Base-by-base conservation (phyloP, 35 echinoderm and acorn worm genomes). In the Holothuria glaberrima region DNA sequence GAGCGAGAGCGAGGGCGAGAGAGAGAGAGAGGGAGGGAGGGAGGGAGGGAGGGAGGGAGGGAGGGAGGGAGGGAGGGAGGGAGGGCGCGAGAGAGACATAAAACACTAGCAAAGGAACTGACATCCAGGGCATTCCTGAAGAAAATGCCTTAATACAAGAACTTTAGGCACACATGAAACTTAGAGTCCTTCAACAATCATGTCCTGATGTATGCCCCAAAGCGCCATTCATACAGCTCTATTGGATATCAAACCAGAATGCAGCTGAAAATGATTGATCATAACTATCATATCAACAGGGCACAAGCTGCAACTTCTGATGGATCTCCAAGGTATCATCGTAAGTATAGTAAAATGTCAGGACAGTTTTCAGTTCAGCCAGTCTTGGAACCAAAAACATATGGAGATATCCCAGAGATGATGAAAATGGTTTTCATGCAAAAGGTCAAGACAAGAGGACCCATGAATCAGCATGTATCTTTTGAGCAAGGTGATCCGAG, bases 111-210 rank as follows among this genome's bases (percentile, higher is more conserved):
- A 56, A 50, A 16, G 26, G 85, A 69, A 30, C 18, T 87, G 20
- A 87, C 64, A 6, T 26, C 7, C 30, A 30, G n/a, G 30, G 14
- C 9, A 24, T 36, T 87, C 16, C 21, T 87, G 35, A 38, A 87
- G 24, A 38, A 87, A 29, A 14, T 87, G 61, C 60, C 12, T 28
- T 87, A 87, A n/a, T 87, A 69, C 64, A 68, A 41, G 18, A 87
- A 87, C 85, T 87, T 87, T 58, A 35, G 89, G n/a, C 89, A 91
- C 44, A 91, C 89, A 12, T 76, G 89, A 30, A 68, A 48, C 27
- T 30, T 84, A 26, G 89, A 91, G 59, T 82, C 89, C 1, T 91
- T 91, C 33, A 71, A 91, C 62, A 91, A 91, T 21, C 89, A 91
- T 31, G 36, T 83, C 6, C 89, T 91, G 10, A 91, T 91, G 89